A percentile compares a stretch with the other conserved stretches of the same genome.
phyloP scores from a whole-genome alignment of 2,797 vertebrate species.

The Neosilurus hyrtlii region DNA sequence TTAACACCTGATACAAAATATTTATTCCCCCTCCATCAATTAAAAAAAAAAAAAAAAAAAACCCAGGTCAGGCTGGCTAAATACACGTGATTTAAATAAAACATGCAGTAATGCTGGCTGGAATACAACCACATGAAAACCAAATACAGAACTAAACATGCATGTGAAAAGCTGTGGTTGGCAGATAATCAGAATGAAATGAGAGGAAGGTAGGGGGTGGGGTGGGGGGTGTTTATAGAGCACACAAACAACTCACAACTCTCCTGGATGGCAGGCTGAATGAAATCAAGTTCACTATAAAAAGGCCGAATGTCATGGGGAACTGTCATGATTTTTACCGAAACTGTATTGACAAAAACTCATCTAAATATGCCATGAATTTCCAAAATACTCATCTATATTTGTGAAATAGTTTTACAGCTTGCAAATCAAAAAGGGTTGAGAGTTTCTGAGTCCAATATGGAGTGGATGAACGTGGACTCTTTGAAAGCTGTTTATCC shows the following conservation, averaged over 20 bases:
- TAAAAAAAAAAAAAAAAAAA: background rate
- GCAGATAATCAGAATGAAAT: slow-evolving; percentile 8
- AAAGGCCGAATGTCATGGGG: background rate
- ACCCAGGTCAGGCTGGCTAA: no score
- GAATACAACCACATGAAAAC: background rate
- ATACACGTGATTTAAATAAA: background rate
- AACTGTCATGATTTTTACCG: no score
- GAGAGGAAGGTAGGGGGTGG: no score
- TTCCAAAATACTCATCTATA: no score
- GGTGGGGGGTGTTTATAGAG: background rate
- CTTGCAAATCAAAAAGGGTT: no score
- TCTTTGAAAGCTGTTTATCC: no score
- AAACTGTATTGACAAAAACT: no score
- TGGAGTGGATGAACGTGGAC: no score
- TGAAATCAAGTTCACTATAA: background rate
- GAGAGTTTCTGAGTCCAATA: no score
- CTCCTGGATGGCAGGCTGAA: background rate
- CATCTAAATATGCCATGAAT: no score
- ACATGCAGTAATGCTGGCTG: background rate
- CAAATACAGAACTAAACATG: slow-evolving; percentile 1
- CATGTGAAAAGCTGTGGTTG: background rate
- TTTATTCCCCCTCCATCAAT: background rate
- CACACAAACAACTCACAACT: background rate
- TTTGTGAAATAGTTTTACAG: no score
- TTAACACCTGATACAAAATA: background rate